These are phyloP conservation scores for Larimichthys crocea DNA, from an alignment of 2,113 vertebrate species.

Conservation along the genomic window DNA sequence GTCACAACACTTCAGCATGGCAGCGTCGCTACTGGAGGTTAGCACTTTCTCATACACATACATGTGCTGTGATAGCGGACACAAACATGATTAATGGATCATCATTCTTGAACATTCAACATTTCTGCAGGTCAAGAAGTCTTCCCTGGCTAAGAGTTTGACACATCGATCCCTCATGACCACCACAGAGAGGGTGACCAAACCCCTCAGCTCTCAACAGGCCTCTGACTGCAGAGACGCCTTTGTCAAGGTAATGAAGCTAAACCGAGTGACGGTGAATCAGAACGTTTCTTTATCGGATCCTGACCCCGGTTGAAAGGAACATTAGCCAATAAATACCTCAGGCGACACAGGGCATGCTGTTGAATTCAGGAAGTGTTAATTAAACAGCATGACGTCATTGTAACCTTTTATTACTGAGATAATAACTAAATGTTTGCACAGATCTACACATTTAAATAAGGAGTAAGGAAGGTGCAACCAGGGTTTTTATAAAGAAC, in stretches of 20 bases:
- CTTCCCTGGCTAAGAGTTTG: constrained; percentile 85
- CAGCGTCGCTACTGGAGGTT: constrained; percentile 90
- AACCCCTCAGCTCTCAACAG: constrained; percentile 87
- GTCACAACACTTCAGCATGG: constrained; percentile 83
- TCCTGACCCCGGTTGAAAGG: background rate
- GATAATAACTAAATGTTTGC: background rate
- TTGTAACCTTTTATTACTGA: background rate
- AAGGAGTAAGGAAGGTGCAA: background rate
- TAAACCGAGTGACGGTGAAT: background rate
- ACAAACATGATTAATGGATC: background rate
- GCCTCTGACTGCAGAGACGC: constrained; percentile 91
- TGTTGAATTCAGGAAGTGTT: background rate
- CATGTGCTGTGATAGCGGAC: background rate
- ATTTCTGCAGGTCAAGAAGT: constrained; percentile 83
- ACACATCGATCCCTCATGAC: constrained; percentile 89
- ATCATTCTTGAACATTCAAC: background rate
- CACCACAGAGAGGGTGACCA: constrained; percentile 89
- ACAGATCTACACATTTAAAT: background rate
- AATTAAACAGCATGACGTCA: background rate
- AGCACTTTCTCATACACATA: background rate
- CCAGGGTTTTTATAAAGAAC: background rate
- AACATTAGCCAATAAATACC: background rate
- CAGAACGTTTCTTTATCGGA: constrained; percentile 31
- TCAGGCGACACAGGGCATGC: too few species aligned
- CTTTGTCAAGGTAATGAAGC: constrained; percentile 90